Percentiles rank a stretch among this genome's conserved stretches.
These are phyloP conservation scores for Paralvinella palmiformis DNA, from an alignment of 1,140 invertebrate genomes.

Conservation along the genomic window DNA sequence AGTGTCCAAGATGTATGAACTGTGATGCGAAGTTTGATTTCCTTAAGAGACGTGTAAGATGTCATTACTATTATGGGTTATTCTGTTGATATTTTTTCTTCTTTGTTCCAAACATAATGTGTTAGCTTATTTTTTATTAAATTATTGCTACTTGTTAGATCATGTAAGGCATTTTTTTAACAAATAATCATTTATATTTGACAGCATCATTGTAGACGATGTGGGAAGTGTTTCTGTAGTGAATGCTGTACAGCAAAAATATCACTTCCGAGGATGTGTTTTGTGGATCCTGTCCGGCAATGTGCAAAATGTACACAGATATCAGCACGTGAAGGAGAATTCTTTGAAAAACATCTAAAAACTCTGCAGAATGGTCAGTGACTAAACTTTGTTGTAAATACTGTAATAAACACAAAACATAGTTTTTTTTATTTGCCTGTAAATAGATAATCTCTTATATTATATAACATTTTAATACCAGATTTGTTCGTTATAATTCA, in stretches of 20 bases:
- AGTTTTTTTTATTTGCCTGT: too few relatives aligned
- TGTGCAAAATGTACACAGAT: not conserved
- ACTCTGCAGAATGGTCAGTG: not conserved
- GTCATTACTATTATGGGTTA: not conserved
- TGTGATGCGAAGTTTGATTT: not conserved
- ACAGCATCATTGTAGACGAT: not conserved
- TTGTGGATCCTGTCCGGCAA: not conserved
- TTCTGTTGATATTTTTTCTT: not conserved
- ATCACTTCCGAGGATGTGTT: not conserved
- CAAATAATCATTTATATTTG: too few relatives aligned
- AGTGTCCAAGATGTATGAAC: not conserved
- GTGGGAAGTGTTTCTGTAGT: not conserved
- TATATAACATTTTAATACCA: too few relatives aligned
- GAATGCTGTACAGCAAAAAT: not conserved
- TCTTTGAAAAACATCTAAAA: not conserved
- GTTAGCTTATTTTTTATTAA: too few relatives aligned
- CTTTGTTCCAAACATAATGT: too few relatives aligned
- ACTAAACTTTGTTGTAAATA: too few relatives aligned
- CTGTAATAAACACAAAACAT: too few relatives aligned
- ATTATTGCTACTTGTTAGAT: too few relatives aligned
- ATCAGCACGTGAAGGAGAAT: not conserved
- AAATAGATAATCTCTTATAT: too few relatives aligned
- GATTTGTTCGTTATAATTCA: too few relatives aligned
- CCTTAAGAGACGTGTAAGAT: not conserved
- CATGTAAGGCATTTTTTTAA: too few relatives aligned